A percentile compares a stretch with the other conserved stretches of the same genome.
Evolutionary conservation across 2,113 vertebrate genomes (phyloP).

Genomic region (Geothlypis trichas): DNA sequence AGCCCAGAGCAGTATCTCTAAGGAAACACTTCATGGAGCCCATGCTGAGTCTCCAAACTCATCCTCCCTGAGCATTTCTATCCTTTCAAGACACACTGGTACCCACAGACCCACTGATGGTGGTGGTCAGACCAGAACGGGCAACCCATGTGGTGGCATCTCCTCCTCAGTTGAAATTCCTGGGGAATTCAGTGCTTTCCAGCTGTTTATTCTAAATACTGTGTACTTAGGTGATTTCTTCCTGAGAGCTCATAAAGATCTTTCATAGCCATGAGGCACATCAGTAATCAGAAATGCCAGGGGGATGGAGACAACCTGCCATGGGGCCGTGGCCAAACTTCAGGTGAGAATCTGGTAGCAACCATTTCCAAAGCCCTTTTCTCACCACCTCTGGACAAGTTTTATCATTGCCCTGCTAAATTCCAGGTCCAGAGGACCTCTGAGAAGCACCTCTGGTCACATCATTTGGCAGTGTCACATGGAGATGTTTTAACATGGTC

Average conservation of each 20-base stretch:
- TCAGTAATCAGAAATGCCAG: neutral
- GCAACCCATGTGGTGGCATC: neutral
- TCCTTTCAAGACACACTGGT: accelerated
- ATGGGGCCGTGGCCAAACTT: neutral
- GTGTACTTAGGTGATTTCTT: neutral
- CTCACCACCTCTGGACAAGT: neutral
- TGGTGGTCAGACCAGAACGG: neutral
- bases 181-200: neutral
- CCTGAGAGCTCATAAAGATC: neutral
- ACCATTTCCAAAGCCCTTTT: neutral
- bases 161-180: neutral
- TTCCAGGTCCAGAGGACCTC: neutral
- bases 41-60: neutral
- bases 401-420: neutral
- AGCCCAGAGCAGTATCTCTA: neutral
- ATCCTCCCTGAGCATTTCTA: neutral
- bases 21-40: neutral
- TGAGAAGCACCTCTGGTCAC: neutral
- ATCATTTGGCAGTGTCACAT: neutral
- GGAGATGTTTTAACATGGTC: neutral
- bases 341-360: neutral
- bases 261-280: neutral
- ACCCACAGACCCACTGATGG: neutral
- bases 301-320: neutral
- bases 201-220: neutral